Evolutionary conservation across 1,140 invertebrate species (phyloP).

Genomic region (Drosophila quadrilineata): DNA sequence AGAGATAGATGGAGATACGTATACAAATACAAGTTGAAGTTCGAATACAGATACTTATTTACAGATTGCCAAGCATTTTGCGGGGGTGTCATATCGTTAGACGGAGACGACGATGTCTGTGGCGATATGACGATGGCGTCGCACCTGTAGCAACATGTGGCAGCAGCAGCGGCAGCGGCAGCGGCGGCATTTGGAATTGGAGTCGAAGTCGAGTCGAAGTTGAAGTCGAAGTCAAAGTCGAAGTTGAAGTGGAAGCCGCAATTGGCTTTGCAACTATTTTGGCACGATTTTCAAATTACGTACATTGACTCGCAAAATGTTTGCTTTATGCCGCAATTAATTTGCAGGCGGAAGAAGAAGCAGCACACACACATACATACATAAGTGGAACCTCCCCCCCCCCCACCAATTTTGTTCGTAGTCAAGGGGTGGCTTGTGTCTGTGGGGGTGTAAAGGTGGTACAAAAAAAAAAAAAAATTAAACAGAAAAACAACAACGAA

Average conservation of each 20-base stretch:
- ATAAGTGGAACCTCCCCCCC: slow-evolving; percentile 20
- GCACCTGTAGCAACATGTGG: slow-evolving; percentile 45
- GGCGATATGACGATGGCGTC: neutral
- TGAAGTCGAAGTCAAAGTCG: too few species aligned
- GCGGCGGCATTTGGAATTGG: too few species aligned
- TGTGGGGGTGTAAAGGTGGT: neutral
- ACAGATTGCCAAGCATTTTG: slow-evolving; percentile 45
- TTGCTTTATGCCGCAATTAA: slow-evolving; percentile 79
- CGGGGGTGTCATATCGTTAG: slow-evolving; percentile 61
- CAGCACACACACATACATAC: slow-evolving; percentile 1
- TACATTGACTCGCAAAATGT: slow-evolving; percentile 79
- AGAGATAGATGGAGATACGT: slow-evolving; percentile 9
- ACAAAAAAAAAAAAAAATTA: too few species aligned
- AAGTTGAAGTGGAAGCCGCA: slow-evolving; percentile 5
- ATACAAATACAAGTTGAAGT: slow-evolving; percentile 29
- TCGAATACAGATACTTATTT: slow-evolving; percentile 21
- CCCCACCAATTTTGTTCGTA: slow-evolving; percentile 1
- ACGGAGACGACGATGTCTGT: too few species aligned
- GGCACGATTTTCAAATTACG: slow-evolving; percentile 79
- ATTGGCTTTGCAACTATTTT: slow-evolving; percentile 70
- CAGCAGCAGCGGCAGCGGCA: slow-evolving; percentile 8
- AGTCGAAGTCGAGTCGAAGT: too few species aligned
- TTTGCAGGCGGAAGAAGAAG: slow-evolving; percentile 70
- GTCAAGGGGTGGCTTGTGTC: neutral
- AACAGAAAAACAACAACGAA: too few species aligned